Conservation (phyloP, 2,888 invertebrate species). For the Scaptomyza reducta region DNA sequence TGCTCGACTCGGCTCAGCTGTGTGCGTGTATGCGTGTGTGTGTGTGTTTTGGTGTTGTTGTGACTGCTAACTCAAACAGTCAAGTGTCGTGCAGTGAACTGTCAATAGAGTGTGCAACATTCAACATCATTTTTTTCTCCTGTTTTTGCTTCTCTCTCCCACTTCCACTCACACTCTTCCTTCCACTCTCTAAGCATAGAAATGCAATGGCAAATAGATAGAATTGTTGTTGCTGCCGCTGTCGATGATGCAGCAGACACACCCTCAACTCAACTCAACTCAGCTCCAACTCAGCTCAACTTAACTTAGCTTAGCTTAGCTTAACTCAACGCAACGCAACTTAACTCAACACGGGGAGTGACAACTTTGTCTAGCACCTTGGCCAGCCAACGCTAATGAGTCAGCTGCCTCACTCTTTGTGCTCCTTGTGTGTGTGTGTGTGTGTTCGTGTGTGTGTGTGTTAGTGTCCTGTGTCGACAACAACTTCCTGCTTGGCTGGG, state of each 20-base stretch:
- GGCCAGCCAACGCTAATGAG: constrained; percentile 64
- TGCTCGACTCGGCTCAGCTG: constrained; percentile 37
- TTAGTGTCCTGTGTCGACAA: constrained; percentile 29
- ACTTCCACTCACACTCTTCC: constrained; percentile 11
- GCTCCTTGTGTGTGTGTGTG: constrained; percentile 1
- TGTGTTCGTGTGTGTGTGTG: background rate
- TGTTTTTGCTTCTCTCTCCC: background rate
- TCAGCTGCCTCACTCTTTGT: background rate
- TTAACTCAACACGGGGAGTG: constrained; percentile 8
- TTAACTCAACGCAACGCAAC: background rate
- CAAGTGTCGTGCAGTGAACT: constrained; percentile 78
- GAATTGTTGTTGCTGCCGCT: constrained; percentile 38
- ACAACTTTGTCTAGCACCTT: constrained; percentile 55
- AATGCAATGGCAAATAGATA: constrained; percentile 53
- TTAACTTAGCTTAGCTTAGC: background rate
- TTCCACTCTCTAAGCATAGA: constrained; percentile 26
- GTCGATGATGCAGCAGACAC: constrained; percentile 64
- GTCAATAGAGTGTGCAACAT: constrained; percentile 73
- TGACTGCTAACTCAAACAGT: constrained; percentile 77
- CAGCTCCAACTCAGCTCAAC: background rate
- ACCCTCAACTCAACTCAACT: constrained; percentile 15
- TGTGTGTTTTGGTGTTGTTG: constrained; percentile 52
- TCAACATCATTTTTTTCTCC: constrained; percentile 24
- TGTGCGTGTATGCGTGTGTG: constrained; percentile 9
- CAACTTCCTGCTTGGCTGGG: constrained; percentile 54